Evolutionary conservation across 2,888 invertebrate genomes (phyloP).

Genomic region (Pandemis corylana): DNA sequence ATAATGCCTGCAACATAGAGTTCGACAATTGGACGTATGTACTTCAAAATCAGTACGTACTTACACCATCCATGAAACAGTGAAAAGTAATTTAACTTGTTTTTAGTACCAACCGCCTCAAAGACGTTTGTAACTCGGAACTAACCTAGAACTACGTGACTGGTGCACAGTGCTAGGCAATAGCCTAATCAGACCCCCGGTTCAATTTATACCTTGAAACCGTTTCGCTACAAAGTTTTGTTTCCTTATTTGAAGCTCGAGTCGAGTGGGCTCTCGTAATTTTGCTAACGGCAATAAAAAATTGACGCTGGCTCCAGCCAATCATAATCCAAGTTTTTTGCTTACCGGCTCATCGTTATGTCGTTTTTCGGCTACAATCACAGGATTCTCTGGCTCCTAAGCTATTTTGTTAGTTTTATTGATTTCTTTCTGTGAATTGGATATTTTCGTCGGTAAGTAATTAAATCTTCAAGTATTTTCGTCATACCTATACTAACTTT

Average conservation of each 20-base stretch:
- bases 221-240: constrained; percentile 6
- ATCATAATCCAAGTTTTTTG: constrained; percentile 11
- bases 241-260: background rate
- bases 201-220: constrained; percentile 7
- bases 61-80: background rate
- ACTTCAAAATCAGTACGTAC: background rate
- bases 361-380: background rate
- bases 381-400: background rate
- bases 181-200: background rate
- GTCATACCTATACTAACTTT: no score
- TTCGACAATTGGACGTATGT: background rate
- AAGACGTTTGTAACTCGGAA: background rate
- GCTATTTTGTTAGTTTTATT: background rate
- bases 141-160: constrained; percentile 8
- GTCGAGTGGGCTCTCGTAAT: background rate
- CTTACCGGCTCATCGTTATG: background rate
- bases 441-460: background rate
- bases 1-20: background rate
- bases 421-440: background rate
- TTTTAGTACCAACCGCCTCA: background rate
- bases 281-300: constrained; percentile 1
- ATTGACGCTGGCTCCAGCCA: background rate
- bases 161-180: constrained; percentile 6
- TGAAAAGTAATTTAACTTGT: background rate
- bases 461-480: no score